Conservation (phyloP, 2,888 invertebrate genomes). For the Leptodirus hochenwartii region DNA sequence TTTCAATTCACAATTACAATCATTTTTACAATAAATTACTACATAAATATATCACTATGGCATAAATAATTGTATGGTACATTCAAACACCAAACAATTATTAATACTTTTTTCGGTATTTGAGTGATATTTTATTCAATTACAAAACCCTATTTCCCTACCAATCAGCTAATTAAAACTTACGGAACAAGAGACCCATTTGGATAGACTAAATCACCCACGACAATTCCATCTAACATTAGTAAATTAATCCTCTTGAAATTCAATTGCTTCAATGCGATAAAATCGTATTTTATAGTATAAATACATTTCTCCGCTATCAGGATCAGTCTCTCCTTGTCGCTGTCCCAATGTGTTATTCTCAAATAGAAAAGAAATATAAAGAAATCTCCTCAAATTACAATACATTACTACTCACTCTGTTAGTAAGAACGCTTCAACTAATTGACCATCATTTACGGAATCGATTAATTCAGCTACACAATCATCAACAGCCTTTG, state of each 20-base stretch:
- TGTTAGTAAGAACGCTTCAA: conserved; percentile 63
- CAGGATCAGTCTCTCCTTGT: conserved; percentile 61
- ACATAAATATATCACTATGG: neutral
- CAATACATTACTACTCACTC: conserved; percentile 38
- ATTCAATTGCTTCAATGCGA: conserved; percentile 55
- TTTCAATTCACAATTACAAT: conserved; percentile 4
- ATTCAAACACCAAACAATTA: conserved; percentile 5
- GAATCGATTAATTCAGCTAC: conserved; percentile 42
- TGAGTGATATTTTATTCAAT: neutral
- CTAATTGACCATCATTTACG: conserved; percentile 47
- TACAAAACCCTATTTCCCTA: conserved; percentile 1
- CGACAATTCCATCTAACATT: conserved; percentile 49
- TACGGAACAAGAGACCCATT: conserved; percentile 67
- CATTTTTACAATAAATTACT: conserved; percentile 1
- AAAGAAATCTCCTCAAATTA: neutral
- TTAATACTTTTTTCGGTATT: conserved; percentile 4
- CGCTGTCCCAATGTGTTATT: conserved; percentile 76
- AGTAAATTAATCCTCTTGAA: conserved; percentile 48
- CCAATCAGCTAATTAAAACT: conserved; percentile 27
- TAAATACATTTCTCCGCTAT: conserved; percentile 55
- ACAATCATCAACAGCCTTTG: conserved; percentile 53
- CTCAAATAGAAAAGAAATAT: conserved; percentile 29
- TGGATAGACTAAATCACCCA: conserved; percentile 69
- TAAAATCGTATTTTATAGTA: conserved; percentile 71
- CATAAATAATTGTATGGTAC: no score